These are phyloP conservation scores for Donacobius atricapilla DNA, from an alignment of 2,113 vertebrate genomes.

Conservation along the genomic window DNA sequence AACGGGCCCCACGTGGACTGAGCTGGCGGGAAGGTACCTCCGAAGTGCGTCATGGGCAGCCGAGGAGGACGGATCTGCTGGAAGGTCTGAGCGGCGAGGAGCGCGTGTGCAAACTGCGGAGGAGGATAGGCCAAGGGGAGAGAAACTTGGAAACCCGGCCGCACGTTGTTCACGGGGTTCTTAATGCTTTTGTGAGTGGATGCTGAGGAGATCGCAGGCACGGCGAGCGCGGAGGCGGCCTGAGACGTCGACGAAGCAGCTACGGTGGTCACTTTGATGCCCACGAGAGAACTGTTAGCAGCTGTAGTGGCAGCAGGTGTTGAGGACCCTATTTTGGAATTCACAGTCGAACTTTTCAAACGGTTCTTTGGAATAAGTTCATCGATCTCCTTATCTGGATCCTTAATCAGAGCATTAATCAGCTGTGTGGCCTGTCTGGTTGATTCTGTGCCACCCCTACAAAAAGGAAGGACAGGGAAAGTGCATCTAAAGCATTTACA, in stretches of 20 bases:
- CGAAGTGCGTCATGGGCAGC: slow-evolving; percentile 97
- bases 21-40: slow-evolving; percentile 93
- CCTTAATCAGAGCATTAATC: slow-evolving; percentile 97
- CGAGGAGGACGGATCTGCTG: slow-evolving; percentile 97
- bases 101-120: slow-evolving; percentile 91
- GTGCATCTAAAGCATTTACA: neutral
- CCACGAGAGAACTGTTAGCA: slow-evolving; percentile 80
- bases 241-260: slow-evolving; percentile 86
- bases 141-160: slow-evolving; percentile 94
- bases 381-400: slow-evolving; percentile 98
- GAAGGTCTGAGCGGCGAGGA: slow-evolving; percentile 97
- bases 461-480: neutral
- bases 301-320: slow-evolving; percentile 80
- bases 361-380: slow-evolving; percentile 98
- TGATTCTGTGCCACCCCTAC: slow-evolving; percentile 95
- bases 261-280: slow-evolving; percentile 89
- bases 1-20: slow-evolving; percentile 98
- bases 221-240: slow-evolving; percentile 79
- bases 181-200: slow-evolving; percentile 87
- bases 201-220: slow-evolving; percentile 81
- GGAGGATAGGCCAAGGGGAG: slow-evolving; percentile 93
- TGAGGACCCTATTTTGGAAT: slow-evolving; percentile 81
- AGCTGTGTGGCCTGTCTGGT: slow-evolving; percentile 96
- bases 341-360: slow-evolving; percentile 89
- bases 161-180: slow-evolving; percentile 87